Evolutionary conservation across 2,113 vertebrate genomes (phyloP).

Genomic region (Cepphus grylle): DNA sequence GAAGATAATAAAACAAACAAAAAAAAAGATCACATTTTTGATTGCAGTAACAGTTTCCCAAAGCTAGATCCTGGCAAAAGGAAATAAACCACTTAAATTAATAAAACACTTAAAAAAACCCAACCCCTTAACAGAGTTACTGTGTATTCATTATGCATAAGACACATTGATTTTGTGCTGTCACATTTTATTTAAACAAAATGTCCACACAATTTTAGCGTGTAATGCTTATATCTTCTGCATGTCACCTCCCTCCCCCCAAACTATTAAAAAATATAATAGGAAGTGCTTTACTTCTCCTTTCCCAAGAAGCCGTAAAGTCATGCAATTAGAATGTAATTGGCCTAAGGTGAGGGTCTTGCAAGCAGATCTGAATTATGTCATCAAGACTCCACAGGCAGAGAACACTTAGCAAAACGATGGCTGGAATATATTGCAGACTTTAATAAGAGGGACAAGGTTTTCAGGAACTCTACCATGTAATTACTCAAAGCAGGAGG

Average conservation of each 20-base stretch:
- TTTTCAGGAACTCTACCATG: constrained; percentile 35
- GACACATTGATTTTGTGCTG: constrained; percentile 35
- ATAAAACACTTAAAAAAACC: not conserved
- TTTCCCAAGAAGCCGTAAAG: constrained; percentile 43
- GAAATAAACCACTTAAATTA: not conserved
- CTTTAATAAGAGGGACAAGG: constrained; percentile 59
- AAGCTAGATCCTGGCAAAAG: not conserved
- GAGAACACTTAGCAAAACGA: constrained; percentile 40
- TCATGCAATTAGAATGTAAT: constrained; percentile 64
- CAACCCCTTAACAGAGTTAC: not conserved
- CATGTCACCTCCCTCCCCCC: not conserved
- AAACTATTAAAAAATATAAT: constrained; percentile 27
- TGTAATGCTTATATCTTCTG: constrained; percentile 15
- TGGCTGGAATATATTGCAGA: constrained; percentile 32
- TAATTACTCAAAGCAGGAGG: constrained; percentile 59
- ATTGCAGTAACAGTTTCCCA: not conserved
- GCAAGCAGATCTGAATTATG: constrained; percentile 63
- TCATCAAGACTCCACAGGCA: constrained; percentile 69
- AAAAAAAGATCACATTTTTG: not conserved
- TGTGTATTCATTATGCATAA: constrained; percentile 9
- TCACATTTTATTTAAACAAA: constrained; percentile 52
- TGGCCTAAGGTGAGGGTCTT: constrained; percentile 68
- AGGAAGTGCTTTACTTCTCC: constrained; percentile 26
- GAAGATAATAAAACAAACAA: not conserved
- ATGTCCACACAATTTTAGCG: not conserved